Evolutionary conservation across 2,797 vertebrate genomes (phyloP).

Genomic region (Gallirallus australis): DNA sequence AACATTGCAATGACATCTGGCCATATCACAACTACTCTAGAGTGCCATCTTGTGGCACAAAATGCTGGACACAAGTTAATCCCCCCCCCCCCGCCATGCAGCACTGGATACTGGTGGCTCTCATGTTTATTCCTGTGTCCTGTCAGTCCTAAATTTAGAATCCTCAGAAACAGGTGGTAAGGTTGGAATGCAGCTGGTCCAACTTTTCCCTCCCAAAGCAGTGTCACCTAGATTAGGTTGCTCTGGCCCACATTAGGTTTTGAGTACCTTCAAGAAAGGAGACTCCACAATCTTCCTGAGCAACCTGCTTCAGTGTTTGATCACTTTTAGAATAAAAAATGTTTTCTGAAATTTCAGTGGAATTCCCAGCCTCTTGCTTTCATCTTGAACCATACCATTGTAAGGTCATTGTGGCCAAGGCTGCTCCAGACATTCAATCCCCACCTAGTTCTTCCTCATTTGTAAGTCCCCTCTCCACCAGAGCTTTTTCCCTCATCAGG

Average conservation of each 20-base stretch:
- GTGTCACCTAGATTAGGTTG: not conserved
- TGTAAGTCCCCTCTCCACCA: not conserved
- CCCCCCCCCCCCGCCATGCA: not conserved
- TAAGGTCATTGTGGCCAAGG: not conserved
- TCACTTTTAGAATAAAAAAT: not conserved
- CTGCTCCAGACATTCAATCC: not conserved
- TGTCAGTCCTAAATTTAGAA: not conserved
- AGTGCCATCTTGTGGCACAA: conserved; percentile 50
- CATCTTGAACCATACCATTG: not conserved
- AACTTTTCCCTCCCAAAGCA: not conserved
- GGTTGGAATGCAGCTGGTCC: not conserved
- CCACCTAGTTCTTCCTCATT: not conserved
- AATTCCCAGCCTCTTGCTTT: not conserved
- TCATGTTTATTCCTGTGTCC: not conserved
- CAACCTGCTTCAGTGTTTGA: not conserved
- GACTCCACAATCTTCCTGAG: not conserved
- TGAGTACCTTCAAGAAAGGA: not conserved
- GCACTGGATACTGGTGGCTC: too few species aligned
- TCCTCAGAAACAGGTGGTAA: not conserved
- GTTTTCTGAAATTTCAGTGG: not conserved
- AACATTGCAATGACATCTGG: not conserved
- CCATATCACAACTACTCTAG: conserved; percentile 13
- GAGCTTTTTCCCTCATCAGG: not conserved
- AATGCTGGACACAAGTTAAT: not conserved
- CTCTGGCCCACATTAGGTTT: not conserved